Percentiles rank a stretch among this genome's conserved stretches.
phyloP scores from a whole-genome alignment of 2,888 invertebrate genomes.

The Pollenia amentaria region DNA sequence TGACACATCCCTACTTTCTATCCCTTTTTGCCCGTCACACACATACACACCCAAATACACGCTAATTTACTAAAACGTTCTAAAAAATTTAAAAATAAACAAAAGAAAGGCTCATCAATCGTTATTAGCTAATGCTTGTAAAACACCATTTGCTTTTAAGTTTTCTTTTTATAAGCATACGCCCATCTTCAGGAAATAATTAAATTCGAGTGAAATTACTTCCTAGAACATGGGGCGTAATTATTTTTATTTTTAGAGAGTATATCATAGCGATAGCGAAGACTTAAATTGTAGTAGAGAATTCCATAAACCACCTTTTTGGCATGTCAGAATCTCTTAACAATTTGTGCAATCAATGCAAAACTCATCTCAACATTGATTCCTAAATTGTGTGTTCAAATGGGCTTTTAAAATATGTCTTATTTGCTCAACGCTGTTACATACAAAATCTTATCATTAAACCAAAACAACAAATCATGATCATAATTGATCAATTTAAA shows the following conservation, averaged over 20 bases:
- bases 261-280: no score
- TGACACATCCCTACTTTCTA: conserved; percentile 8
- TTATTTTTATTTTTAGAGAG: no score
- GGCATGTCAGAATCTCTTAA: conserved; percentile 3
- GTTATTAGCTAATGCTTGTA: no score
- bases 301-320: conserved; percentile 7
- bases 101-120: no score
- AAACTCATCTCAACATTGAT: conserved; percentile 8
- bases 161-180: no score
- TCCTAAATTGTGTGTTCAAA: conserved; percentile 25
- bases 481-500: neutral
- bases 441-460: conserved; percentile 1
- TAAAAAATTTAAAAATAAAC: no score
- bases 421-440: neutral
- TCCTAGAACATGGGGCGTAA: no score
- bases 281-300: neutral
- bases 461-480: conserved; percentile 6
- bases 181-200: no score
- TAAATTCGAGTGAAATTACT: no score
- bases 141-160: no score
- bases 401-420: neutral
- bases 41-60: conserved; percentile 11
- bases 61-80: neutral
- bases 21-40: neutral
- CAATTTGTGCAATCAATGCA: neutral